Evolutionary conservation across 2,888 invertebrate species (phyloP).

Genomic region (Ectemnius continuus): DNA sequence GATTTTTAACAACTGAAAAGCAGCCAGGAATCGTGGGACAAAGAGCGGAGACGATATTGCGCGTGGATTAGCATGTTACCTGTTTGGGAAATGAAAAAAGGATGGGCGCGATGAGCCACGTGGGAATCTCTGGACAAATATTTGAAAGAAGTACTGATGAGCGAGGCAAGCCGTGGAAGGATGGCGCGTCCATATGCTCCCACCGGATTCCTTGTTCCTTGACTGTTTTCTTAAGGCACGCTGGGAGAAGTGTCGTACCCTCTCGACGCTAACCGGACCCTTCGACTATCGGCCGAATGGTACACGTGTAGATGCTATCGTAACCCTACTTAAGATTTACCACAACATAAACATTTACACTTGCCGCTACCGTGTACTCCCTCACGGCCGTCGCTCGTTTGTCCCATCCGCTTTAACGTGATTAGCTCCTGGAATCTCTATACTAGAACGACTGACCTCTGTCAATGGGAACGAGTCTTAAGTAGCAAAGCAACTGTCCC

Average conservation of each 20-base stretch:
- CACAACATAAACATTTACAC: conserved; percentile 42
- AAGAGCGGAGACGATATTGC: conserved; percentile 15
- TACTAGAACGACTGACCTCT: no score
- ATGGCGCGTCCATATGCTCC: conserved; percentile 37
- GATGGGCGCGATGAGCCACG: conserved; percentile 23
- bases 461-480: no score
- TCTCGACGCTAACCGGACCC: conserved; percentile 19
- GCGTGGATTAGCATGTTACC: not conserved
- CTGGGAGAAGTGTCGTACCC: conserved; percentile 41
- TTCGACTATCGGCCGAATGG: conserved; percentile 33
- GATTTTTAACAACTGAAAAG: no score
- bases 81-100: conserved; percentile 21
- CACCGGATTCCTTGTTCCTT: conserved; percentile 42
- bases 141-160: conserved; percentile 42
- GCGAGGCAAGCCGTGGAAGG: conserved; percentile 30
- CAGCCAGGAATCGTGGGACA: not conserved
- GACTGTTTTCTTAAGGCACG: conserved; percentile 52
- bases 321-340: conserved; percentile 46
- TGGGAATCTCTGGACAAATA: conserved; percentile 47
- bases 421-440: not conserved
- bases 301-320: conserved; percentile 36
- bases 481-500: no score
- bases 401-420: not conserved
- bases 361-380: conserved; percentile 2
- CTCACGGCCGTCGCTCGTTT: not conserved